Evolutionary conservation across 2,113 vertebrate genomes (phyloP).

Genomic region (Anoplopoma fimbria): DNA sequence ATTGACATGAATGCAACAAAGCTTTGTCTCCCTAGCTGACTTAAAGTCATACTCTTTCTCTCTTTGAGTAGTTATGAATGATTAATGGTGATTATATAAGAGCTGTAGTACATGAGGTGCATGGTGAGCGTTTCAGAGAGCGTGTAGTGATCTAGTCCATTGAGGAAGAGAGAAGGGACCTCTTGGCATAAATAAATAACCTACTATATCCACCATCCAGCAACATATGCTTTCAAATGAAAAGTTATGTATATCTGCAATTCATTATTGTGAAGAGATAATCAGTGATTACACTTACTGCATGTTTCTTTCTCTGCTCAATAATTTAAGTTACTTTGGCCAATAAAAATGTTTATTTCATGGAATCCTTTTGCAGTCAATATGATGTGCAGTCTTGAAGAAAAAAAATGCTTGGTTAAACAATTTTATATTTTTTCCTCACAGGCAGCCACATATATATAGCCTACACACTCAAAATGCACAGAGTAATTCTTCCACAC

Average conservation of each 20-base stretch:
- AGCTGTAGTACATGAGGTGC: slow-evolving; percentile 24
- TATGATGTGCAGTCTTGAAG: slow-evolving; percentile 18
- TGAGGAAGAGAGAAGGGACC: background rate
- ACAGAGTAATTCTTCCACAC: slow-evolving; percentile 32
- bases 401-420: slow-evolving; percentile 38
- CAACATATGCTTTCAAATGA: background rate
- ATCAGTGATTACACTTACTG: background rate
- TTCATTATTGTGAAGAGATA: background rate
- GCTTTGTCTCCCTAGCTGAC: background rate
- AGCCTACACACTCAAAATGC: background rate
- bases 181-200: slow-evolving; percentile 25
- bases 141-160: background rate
- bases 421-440: slow-evolving; percentile 23
- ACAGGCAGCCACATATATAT: background rate
- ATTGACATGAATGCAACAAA: slow-evolving; percentile 11
- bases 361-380: slow-evolving; percentile 20
- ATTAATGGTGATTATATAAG: slow-evolving; percentile 58
- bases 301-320: background rate
- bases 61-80: slow-evolving; percentile 50
- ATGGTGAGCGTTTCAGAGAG: slow-evolving; percentile 22
- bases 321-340: background rate
- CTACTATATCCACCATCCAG: background rate
- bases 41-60: background rate
- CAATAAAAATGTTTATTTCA: no score
- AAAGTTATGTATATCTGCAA: background rate